Base-by-base conservation (phyloP, 2,113 vertebrate species). In the Grammomys dolichurus region DNA sequence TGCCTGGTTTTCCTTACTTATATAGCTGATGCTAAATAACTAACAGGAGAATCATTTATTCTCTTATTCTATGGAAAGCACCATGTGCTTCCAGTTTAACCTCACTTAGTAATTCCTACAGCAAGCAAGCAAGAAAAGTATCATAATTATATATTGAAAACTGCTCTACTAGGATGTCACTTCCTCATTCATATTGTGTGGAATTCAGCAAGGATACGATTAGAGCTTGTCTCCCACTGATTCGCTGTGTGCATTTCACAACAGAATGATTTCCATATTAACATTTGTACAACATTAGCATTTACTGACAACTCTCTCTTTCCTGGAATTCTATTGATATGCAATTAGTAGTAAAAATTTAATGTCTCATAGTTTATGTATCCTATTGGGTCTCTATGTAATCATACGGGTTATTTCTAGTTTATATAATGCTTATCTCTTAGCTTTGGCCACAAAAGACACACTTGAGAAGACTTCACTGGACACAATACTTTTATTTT, bases 1-100 rank as follows among this genome's bases (percentile, higher is more conserved):
- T 96, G 60, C 43, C 58, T 89, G 65, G 69, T 96, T 97, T 97
- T 97, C 97, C 97, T 97, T 96, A 98, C 89, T 97, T 97, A 88
- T 96, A 91, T 98, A 98, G 96, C 81, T 97, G 95, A 92, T 95
- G 92, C 73, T 98, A 92, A 96, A 90, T 86, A 94, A 94, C 94
- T 95, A 97, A 80, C 85, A n/a, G 78, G 86, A 93, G 20, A 90
- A 87, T 96, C 2, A 4, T 95, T 97, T 95, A 95, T 95, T n/a
- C 10, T 69, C 16, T 96, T 92, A 82, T 95, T 96, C 95, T 97
- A 95, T 96, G 93, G 92, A 84, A 88, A 96, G 77, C 73, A 80
- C 60, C 82, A 43, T 5, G 0, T 76, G 92, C 90, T 95, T 96
- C n/a, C 82, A 81, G 93, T 97, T 93, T 82, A 95, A 76, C 58